Evolutionary conservation across 2,888 invertebrate species (phyloP).

Genomic region (Caenorhabditis sulstoni): DNA sequence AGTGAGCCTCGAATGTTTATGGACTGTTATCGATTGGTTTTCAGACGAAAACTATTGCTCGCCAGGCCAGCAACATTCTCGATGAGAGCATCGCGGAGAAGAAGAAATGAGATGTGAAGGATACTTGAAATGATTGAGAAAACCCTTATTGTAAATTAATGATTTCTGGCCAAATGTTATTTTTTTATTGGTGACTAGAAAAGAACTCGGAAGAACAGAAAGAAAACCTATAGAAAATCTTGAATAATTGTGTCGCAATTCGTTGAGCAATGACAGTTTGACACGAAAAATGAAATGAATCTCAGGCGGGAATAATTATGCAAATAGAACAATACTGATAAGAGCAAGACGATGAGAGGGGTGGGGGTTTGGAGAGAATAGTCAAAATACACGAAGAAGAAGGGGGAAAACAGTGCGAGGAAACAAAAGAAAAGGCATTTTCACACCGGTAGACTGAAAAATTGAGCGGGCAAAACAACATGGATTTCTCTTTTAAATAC

Average conservation of each 20-base stretch:
- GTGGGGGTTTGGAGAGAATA: slow-evolving; percentile 3
- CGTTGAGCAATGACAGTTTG: not conserved
- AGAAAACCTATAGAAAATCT: slow-evolving; percentile 8
- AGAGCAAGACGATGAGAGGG: not conserved
- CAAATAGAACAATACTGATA: slow-evolving; percentile 38
- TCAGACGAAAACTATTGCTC: slow-evolving; percentile 46
- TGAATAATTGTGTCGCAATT: not conserved
- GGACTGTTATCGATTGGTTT: not conserved
- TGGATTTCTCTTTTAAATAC: slow-evolving; percentile 3
- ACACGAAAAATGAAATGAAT: not conserved
- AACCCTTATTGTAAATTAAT: not conserved
- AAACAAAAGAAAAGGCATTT: not conserved
- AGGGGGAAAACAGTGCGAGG: not conserved
- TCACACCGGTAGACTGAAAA: slow-evolving; percentile 33
- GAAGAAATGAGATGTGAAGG: not conserved
- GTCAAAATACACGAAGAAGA: slow-evolving; percentile 22
- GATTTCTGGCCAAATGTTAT: not conserved
- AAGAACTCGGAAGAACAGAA: slow-evolving; percentile 5
- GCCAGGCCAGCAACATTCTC: slow-evolving; percentile 36
- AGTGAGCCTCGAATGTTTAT: slow-evolving; percentile 5
- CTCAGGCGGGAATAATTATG: slow-evolving; percentile 11
- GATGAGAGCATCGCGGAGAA: slow-evolving; percentile 8
- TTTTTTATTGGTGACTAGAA: slow-evolving; percentile 27
- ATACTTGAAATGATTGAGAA: too few species aligned
- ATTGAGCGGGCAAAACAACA: slow-evolving; percentile 24